Percentiles rank a stretch among this genome's conserved stretches.
Conservation (phyloP, 2,888 invertebrate species). For the Blastobasis adustella region DNA sequence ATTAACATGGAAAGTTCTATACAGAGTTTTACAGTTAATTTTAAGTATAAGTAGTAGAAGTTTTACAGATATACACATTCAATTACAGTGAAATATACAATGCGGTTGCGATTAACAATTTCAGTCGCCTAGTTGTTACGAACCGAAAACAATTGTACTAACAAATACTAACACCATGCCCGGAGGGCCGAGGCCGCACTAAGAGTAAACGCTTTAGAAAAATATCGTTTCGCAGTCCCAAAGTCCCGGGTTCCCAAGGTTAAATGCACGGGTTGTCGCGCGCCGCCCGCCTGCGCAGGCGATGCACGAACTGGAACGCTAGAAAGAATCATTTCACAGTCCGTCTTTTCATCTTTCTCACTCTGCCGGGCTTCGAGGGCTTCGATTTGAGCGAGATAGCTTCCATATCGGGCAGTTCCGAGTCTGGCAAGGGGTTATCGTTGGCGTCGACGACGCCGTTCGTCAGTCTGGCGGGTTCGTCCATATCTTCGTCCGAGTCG, state of each 20-base stretch:
- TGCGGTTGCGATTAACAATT: conserved; percentile 22
- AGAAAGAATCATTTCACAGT: conserved; percentile 68
- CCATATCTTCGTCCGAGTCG: conserved; percentile 55
- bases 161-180: conserved; percentile 45
- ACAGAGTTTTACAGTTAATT: conserved; percentile 18
- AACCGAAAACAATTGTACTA: conserved; percentile 65
- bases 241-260: conserved; percentile 48
- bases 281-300: conserved; percentile 39
- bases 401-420: conserved; percentile 52
- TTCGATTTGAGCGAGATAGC: conserved; percentile 52
- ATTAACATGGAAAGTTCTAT: conserved; percentile 30
- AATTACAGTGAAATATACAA: conserved; percentile 44
- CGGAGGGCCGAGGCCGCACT: conserved; percentile 29
- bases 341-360: conserved; percentile 51
- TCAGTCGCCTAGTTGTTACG: conserved; percentile 52
- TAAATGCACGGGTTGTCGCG: conserved; percentile 47
- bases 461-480: conserved; percentile 39
- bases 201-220: conserved; percentile 36
- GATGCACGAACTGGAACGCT: conserved; percentile 60
- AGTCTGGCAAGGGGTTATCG: conserved; percentile 44
- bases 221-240: conserved; percentile 32
- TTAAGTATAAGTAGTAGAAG: conserved; percentile 19
- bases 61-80: conserved; percentile 28
- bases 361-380: conserved; percentile 44
- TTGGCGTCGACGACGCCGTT: conserved; percentile 61